Evolutionary conservation across 2,888 invertebrate genomes (phyloP).

Genomic region (Drosophila austrosaltans): DNA sequence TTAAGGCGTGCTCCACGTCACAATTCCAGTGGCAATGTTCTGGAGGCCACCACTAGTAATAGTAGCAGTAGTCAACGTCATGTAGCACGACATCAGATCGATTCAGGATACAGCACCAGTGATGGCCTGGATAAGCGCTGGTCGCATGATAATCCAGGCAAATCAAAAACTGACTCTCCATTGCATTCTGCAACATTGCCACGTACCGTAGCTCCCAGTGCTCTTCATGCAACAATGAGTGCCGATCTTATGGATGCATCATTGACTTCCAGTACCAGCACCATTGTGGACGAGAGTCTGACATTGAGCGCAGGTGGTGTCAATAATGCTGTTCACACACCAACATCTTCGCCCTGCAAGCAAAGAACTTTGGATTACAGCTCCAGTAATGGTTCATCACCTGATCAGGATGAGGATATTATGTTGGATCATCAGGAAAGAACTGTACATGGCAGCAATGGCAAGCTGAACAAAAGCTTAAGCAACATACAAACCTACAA

Average conservation of each 20-base stretch:
- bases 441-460: constrained; percentile 68
- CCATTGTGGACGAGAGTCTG: constrained; percentile 80
- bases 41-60: constrained; percentile 66
- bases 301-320: constrained; percentile 54
- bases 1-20: constrained; percentile 81
- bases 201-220: constrained; percentile 67
- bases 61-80: constrained; percentile 59
- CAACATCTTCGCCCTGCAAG: constrained; percentile 72
- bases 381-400: constrained; percentile 81
- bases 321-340: constrained; percentile 48
- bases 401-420: constrained; percentile 80
- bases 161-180: constrained; percentile 81
- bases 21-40: constrained; percentile 78
- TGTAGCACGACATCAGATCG: constrained; percentile 88
- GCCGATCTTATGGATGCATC: constrained; percentile 80
- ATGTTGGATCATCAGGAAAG: constrained; percentile 76
- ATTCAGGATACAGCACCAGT: constrained; percentile 95
- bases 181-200: constrained; percentile 73
- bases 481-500: constrained; percentile 83
- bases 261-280: constrained; percentile 78
- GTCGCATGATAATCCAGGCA: constrained; percentile 88
- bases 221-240: constrained; percentile 57
- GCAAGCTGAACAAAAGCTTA: constrained; percentile 80
- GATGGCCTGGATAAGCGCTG: constrained; percentile 92
- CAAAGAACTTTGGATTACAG: constrained; percentile 74